These are phyloP conservation scores for Sweltsa coloradensis DNA, from an alignment of 1,140 invertebrate species.

Conservation along the genomic window DNA sequence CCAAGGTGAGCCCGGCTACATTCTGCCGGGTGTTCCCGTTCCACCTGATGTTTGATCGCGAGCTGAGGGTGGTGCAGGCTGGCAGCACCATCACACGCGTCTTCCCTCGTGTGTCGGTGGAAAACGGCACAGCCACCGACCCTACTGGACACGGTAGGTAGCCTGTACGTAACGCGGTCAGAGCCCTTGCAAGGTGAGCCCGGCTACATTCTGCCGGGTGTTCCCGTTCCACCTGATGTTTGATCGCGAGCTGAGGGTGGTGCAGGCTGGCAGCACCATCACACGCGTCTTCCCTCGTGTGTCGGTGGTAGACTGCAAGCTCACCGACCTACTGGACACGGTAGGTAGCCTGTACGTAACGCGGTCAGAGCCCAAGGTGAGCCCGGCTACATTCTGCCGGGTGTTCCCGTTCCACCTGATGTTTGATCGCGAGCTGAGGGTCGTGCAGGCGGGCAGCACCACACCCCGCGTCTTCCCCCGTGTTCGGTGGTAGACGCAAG, in stretches of 20 bases:
- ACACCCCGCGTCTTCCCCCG: constrained; percentile 73
- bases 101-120: no score
- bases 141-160: no score
- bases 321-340: constrained; percentile 68
- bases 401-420: constrained; percentile 92
- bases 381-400: constrained; percentile 81
- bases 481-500: constrained; percentile 40
- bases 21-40: constrained; percentile 92
- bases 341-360: no score
- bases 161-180: no score
- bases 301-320: constrained; percentile 44
- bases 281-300: constrained; percentile 68
- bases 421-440: constrained; percentile 74
- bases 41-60: constrained; percentile 85
- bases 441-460: constrained; percentile 78
- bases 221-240: constrained; percentile 95
- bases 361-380: constrained; percentile 79
- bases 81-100: constrained; percentile 75
- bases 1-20: constrained; percentile 78
- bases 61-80: constrained; percentile 74
- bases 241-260: constrained; percentile 68
- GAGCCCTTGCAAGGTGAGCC: constrained; percentile 85
- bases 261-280: constrained; percentile 79
- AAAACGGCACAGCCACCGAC: no score
- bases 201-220: constrained; percentile 81